These are phyloP conservation scores for Clarias batrachus DNA, from an alignment of 2,113 vertebrate species.

Conservation along the genomic window DNA sequence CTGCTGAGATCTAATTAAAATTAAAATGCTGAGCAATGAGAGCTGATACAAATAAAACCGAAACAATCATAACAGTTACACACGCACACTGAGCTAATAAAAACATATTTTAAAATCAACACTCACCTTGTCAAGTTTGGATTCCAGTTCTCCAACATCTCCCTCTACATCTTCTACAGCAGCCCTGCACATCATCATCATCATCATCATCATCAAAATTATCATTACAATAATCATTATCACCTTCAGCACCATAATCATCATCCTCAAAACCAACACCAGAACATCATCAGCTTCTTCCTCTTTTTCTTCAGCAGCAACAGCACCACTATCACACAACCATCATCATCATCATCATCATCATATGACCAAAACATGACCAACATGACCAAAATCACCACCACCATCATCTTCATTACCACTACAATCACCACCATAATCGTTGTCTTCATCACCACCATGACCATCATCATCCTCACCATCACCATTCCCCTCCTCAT, in stretches of 20 bases:
- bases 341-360: not conserved
- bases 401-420: not conserved
- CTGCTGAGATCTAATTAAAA: not conserved
- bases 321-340: not conserved
- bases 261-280: not conserved
- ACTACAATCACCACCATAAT: no score
- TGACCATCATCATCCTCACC: not conserved
- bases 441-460: no score
- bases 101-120: not conserved
- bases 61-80: not conserved
- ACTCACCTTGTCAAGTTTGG: constrained; percentile 48
- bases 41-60: not conserved
- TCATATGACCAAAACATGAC: not conserved
- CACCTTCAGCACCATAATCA: not conserved
- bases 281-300: not conserved
- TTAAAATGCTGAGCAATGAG: not conserved
- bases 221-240: not conserved
- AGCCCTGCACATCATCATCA: constrained; percentile 34
- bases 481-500: not conserved
- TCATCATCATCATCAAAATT: constrained; percentile 3
- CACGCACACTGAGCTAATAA: not conserved
- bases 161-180: constrained; percentile 43
- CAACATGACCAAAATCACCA: not conserved
- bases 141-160: constrained; percentile 45
- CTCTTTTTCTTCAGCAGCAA: not conserved